A percentile compares a stretch with the other conserved stretches of the same genome.
phyloP scores from a whole-genome alignment of 2,888 invertebrate genomes.

The Mimumesa dahlbomi region DNA sequence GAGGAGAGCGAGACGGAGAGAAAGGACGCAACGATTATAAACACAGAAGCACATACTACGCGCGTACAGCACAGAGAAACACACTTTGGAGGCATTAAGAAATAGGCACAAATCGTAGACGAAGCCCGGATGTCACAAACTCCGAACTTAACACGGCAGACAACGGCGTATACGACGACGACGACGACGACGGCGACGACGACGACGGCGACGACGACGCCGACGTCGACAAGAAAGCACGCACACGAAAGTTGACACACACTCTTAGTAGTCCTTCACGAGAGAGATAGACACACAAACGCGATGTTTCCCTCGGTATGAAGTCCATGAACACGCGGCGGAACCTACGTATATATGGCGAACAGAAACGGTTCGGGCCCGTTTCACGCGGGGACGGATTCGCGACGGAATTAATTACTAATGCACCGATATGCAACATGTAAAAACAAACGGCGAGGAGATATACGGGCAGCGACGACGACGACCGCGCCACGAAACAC shows the following conservation, averaged over 20 bases:
- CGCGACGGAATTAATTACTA: conserved; percentile 63
- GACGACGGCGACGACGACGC: conserved; percentile 33
- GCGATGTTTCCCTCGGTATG: conserved; percentile 9
- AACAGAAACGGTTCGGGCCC: background rate
- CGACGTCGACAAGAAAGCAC: conserved; percentile 41
- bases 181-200: conserved; percentile 32
- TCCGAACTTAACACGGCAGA: conserved; percentile 39
- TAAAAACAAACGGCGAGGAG: conserved; percentile 34
- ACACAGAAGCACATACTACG: conserved; percentile 59
- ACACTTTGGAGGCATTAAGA: background rate
- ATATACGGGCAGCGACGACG: conserved; percentile 26
- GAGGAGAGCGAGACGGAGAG: conserved; percentile 62
- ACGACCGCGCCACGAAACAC: conserved; percentile 67
- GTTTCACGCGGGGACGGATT: conserved; percentile 57
- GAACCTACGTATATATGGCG: background rate
- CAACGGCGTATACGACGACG: too few species aligned
- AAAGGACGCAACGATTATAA: conserved; percentile 64
- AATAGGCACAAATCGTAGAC: conserved; percentile 18
- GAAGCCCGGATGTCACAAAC: conserved; percentile 18
- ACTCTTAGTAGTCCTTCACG: conserved; percentile 28
- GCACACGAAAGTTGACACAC: conserved; percentile 57
- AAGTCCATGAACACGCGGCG: background rate
- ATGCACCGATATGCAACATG: conserved; percentile 31
- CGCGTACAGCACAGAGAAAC: too few species aligned
- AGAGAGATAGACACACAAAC: conserved; percentile 27